Percentiles rank a stretch among this genome's conserved stretches.
These are phyloP conservation scores for Hirtodrosophila trivittata DNA, from an alignment of 2,888 invertebrate genomes.

Conservation along the genomic window DNA sequence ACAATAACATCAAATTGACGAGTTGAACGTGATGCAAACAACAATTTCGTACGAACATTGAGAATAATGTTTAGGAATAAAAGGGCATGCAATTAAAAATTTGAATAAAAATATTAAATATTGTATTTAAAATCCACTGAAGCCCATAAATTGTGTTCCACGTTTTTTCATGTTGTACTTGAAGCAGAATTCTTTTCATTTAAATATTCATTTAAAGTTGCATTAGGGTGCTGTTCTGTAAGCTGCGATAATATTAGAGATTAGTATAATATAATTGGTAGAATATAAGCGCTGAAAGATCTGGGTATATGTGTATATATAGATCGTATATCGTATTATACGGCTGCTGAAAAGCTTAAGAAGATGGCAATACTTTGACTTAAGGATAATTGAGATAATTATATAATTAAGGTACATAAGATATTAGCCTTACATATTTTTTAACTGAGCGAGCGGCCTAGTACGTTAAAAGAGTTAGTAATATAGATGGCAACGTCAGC, in stretches of 20 bases:
- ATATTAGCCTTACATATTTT: too few species aligned
- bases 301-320: constrained; percentile 10
- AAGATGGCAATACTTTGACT: constrained; percentile 78
- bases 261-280: constrained; percentile 40
- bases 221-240: constrained; percentile 84
- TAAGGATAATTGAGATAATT: constrained; percentile 12
- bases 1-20: constrained; percentile 40
- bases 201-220: constrained; percentile 81
- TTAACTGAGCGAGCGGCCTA: constrained; percentile 17
- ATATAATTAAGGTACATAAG: constrained; percentile 15
- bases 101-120: not conserved
- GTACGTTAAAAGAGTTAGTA: constrained; percentile 24
- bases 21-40: constrained; percentile 36
- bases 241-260: constrained; percentile 79
- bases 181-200: constrained; percentile 20
- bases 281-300: not conserved
- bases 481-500: constrained; percentile 12
- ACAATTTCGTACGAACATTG: constrained; percentile 44
- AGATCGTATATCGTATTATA: constrained; percentile 8
- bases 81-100: constrained; percentile 48
- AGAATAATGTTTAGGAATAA: constrained; percentile 22
- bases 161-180: too few species aligned
- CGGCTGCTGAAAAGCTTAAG: constrained; percentile 59
- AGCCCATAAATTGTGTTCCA: constrained; percentile 17
- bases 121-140: constrained; percentile 7